Base-by-base conservation (phyloP, 2,113 vertebrate genomes). In the Scomber japonicus region DNA sequence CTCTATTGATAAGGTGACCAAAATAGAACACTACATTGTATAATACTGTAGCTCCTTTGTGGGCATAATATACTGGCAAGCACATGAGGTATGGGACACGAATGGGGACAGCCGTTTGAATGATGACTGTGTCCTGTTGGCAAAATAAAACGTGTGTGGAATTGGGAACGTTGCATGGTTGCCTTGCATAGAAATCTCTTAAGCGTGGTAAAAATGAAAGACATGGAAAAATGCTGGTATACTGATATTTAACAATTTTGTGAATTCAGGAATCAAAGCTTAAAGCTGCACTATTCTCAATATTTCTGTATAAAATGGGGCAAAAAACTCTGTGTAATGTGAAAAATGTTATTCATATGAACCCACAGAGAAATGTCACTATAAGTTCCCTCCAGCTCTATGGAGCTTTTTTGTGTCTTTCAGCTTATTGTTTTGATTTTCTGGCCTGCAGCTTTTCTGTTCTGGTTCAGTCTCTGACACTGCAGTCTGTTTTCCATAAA, bases 1-100 rank as follows among this genome's bases (percentile, higher is more conserved):
- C 85, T 87, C 88, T 86, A 88, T 92, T 93, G 90, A 90, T 91
- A 84, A 80, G 83, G 73, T 27, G 46, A 82, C 82, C n/a, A 31
- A 91, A 91, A 90, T 84, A 90, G 82, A 78, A 70, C 78, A 31
- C 71, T 72, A 70, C 84, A 71, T 91, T 88, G 79, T 92, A 49
- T 53, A 75, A 65, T 60, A 89, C 91, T 91, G 90, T 86, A 65
- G 88, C 75, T 71, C 75, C 81, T 89, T 90, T 92, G 90, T 88
- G 59, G 60, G 31, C 48, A 49, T 65, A 53, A 74, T 68, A 21
- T 40, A 69, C 66, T 85, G 65, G 70, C 45, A 64, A 71, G 48
- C 9, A 65, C 71, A 83, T 82, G 88, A 88, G 71, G 75, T 82
- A 75, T 31, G 15, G 73, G 80, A 82, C 62, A 68, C 56, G 50